Conservation (phyloP, 2,113 vertebrate species). For the Megaceryle maxima region DNA sequence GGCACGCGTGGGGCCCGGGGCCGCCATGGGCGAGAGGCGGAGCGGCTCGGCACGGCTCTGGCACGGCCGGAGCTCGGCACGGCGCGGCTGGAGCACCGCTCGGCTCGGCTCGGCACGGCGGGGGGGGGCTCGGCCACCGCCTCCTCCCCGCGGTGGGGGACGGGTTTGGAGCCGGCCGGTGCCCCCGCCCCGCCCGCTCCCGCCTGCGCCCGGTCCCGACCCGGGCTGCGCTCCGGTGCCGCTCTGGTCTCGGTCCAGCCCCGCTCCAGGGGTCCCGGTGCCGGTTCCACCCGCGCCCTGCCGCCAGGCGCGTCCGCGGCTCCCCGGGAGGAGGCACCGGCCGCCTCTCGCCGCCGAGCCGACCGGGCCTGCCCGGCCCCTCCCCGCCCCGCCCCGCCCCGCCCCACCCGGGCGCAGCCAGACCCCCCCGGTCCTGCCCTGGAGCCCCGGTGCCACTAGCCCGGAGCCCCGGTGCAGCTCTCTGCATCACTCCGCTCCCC, state of each 20-base stretch:
- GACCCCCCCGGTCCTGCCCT: background rate
- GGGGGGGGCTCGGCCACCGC: background rate
- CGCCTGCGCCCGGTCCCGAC: background rate
- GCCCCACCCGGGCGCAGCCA: background rate
- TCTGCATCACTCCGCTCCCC: background rate
- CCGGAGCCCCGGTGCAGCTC: background rate
- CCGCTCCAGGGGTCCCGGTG: background rate
- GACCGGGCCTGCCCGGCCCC: background rate
- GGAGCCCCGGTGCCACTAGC: background rate
- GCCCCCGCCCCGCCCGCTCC: background rate
- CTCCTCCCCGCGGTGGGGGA: conserved; percentile 23
- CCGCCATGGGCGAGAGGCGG: background rate
- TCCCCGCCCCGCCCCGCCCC: background rate
- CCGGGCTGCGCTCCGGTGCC: background rate
- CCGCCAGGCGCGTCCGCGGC: background rate
- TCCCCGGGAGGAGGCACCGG: background rate
- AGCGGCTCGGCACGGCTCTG: background rate
- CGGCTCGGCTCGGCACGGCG: background rate
- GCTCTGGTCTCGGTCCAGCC: no score
- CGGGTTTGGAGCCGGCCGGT: background rate
- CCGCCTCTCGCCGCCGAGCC: background rate
- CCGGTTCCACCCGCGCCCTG: background rate
- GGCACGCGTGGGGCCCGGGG: background rate
- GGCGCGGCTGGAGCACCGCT: background rate
- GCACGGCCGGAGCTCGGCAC: background rate